phyloP scores from a whole-genome alignment of 2,797 vertebrate genomes.

The Mareca strepera region DNA sequence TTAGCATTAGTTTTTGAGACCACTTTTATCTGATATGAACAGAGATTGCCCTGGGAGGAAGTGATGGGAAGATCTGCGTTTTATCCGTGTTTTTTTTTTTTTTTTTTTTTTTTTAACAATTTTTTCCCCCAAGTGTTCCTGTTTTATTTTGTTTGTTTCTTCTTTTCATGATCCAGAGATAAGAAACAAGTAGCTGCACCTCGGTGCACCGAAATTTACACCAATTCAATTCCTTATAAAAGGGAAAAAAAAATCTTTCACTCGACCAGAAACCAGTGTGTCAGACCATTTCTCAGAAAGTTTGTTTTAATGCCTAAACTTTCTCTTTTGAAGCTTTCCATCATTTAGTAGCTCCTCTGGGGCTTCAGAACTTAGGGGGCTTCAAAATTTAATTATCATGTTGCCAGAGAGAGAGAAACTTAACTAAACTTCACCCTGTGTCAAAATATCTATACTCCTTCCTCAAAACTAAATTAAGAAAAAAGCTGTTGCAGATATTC shows the following conservation, averaged over 20 bases:
- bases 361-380: slow-evolving; percentile 1
- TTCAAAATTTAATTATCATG: background rate
- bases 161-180: background rate
- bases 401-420: background rate
- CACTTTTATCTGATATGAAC: background rate
- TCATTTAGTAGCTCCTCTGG: background rate
- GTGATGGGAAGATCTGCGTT: background rate
- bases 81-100: background rate
- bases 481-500: background rate
- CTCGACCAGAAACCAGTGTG: background rate
- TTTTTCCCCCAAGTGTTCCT: background rate
- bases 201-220: background rate
- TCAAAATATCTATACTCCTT: background rate
- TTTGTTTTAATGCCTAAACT: background rate
- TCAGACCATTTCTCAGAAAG: background rate
- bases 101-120: background rate
- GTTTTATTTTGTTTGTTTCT: too few relatives aligned
- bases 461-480: background rate
- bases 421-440: background rate
- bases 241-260: background rate
- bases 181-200: background rate
- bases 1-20: background rate
- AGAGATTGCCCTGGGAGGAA: background rate
- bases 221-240: background rate
- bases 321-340: background rate